phyloP scores from a whole-genome alignment of 2,888 invertebrate species.

The Strigamia maritima region DNA sequence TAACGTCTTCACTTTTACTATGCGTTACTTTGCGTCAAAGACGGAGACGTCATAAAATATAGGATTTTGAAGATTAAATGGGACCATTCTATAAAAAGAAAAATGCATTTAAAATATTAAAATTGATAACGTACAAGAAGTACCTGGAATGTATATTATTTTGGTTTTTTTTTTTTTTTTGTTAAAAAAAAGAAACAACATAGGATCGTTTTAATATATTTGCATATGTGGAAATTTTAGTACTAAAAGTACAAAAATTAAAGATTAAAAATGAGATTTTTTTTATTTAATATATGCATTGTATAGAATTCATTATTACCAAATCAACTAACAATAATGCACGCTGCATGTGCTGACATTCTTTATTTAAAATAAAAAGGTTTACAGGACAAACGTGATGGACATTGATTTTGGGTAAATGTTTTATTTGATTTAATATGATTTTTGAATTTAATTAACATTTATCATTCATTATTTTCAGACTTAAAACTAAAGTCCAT shows the following conservation, averaged over 20 bases:
- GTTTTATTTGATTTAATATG: neutral
- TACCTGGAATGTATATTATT: neutral
- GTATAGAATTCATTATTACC: neutral
- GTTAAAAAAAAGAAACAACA: too few species aligned
- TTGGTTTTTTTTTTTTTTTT: too few species aligned
- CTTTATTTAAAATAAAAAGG: constrained; percentile 5
- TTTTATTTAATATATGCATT: neutral
- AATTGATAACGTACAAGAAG: neutral
- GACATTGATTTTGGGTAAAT: constrained; percentile 1
- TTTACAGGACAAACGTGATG: constrained; percentile 1
- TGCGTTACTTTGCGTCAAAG: constrained; percentile 3
- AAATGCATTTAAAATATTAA: neutral
- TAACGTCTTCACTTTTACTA: constrained; percentile 1
- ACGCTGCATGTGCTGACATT: neutral
- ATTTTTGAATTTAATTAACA: neutral
- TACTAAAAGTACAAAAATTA: neutral
- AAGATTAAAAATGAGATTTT: neutral
- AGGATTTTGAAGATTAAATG: neutral
- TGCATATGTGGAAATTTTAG: neutral
- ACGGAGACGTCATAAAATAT: neutral
- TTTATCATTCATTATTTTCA: neutral
- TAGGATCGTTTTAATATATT: too few species aligned
- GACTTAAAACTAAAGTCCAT: constrained; percentile 2
- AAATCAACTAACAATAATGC: neutral
- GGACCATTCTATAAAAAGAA: neutral